Evolutionary conservation across 2,888 invertebrate genomes (phyloP).

Genomic region (Mantis religiosa): DNA sequence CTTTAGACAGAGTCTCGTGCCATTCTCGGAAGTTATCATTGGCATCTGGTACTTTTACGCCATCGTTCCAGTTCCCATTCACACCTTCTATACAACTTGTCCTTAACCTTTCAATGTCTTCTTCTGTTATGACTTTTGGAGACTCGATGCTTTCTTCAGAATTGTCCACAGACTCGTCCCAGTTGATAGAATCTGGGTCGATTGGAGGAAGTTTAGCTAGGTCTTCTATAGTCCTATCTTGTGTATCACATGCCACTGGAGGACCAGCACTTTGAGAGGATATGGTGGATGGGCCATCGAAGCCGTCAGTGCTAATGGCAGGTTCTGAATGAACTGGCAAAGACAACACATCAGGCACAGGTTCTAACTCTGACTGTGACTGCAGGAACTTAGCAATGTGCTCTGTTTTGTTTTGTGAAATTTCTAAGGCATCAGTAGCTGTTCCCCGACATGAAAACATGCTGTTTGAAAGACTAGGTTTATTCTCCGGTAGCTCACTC

Average conservation of each 20-base stretch:
- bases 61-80: constrained; percentile 53
- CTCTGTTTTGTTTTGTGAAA: constrained; percentile 44
- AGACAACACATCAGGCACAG: constrained; percentile 9
- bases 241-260: constrained; percentile 4
- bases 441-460: constrained; percentile 25
- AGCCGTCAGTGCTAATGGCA: background rate
- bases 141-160: constrained; percentile 42
- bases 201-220: constrained; percentile 61
- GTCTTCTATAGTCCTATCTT: constrained; percentile 47
- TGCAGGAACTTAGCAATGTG: constrained; percentile 43
- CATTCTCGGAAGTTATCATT: constrained; percentile 71
- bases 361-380: constrained; percentile 33
- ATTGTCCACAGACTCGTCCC: constrained; percentile 39
- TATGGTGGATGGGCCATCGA: background rate
- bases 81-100: constrained; percentile 45
- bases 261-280: constrained; percentile 3
- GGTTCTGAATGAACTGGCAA: background rate
- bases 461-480: constrained; percentile 35
- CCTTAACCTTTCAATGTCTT: constrained; percentile 46
- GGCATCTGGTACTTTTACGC: constrained; percentile 38
- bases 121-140: constrained; percentile 40
- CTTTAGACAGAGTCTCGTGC: constrained; percentile 78
- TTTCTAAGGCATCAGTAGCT: constrained; percentile 31
- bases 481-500: constrained; percentile 30
- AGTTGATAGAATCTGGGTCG: constrained; percentile 53